Evolutionary conservation across 2,888 invertebrate species (phyloP).

Genomic region (Steinernema carpocapsae): DNA sequence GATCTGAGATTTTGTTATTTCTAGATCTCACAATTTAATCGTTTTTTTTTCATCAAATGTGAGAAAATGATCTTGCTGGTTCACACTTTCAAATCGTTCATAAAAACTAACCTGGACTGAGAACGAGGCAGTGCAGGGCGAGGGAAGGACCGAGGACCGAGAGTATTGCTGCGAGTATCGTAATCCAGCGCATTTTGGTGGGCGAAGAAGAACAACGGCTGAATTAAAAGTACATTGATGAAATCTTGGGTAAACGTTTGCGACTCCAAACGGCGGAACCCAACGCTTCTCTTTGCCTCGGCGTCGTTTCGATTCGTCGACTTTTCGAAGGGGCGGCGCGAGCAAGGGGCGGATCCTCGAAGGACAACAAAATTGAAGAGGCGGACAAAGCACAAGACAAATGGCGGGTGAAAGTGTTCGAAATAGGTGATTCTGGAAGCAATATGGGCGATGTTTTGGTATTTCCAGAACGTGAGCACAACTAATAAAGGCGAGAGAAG

Average conservation of each 20-base stretch:
- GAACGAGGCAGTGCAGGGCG: conserved; percentile 31
- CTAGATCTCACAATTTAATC: too few relatives aligned
- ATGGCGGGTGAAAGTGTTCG: not conserved
- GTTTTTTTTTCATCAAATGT: too few relatives aligned
- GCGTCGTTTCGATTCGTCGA: not conserved
- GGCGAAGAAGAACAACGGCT: not conserved
- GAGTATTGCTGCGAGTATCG: conserved; percentile 1
- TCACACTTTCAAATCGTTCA: not conserved
- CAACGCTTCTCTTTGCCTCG: not conserved
- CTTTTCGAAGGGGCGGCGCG: conserved; percentile 4
- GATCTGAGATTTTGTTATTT: too few relatives aligned
- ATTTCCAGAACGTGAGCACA: not conserved
- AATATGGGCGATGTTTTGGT: not conserved
- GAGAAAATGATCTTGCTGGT: too few relatives aligned
- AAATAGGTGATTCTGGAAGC: not conserved
- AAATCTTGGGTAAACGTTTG: not conserved
- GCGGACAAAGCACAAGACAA: not conserved
- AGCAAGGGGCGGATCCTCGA: not conserved
- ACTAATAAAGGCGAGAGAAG: not conserved
- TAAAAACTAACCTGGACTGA: conserved; percentile 15
- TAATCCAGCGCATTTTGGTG: not conserved
- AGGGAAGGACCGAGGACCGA: not conserved
- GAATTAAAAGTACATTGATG: not conserved
- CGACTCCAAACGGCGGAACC: conserved; percentile 17
- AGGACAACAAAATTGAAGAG: conserved; percentile 17